Conservation (phyloP, 2,113 vertebrate species). For the Gadus macrocephalus region DNA sequence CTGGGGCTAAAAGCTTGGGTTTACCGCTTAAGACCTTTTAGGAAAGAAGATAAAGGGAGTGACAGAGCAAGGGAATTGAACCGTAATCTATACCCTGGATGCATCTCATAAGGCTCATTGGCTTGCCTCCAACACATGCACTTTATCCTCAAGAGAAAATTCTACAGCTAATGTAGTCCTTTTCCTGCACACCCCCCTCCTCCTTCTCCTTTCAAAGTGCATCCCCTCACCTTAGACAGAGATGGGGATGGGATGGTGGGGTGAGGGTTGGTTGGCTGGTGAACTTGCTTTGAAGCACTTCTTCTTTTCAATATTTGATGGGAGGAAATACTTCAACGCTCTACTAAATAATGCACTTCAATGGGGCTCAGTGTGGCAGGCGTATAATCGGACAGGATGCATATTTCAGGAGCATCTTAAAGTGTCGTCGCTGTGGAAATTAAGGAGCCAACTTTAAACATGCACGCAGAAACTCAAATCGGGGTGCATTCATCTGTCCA, state of each 20-base stretch:
- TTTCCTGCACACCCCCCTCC: no score
- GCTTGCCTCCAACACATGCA: no score
- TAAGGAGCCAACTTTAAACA: constrained; percentile 17
- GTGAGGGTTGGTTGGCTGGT: constrained; percentile 34
- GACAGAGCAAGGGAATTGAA: no score
- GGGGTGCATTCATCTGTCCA: no score
- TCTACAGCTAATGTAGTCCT: no score
- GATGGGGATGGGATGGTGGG: constrained; percentile 4
- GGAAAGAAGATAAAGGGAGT: no score
- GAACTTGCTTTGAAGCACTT: constrained; percentile 33
- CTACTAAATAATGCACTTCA: constrained; percentile 61
- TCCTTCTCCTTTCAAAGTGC: no score
- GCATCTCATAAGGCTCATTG: no score
- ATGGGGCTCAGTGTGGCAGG: constrained; percentile 10
- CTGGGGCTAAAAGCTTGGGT: no score
- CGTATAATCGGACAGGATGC: constrained; percentile 24
- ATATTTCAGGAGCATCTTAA: constrained; percentile 11
- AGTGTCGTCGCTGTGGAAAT: neutral
- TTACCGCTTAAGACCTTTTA: no score
- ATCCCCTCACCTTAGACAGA: constrained; percentile 6
- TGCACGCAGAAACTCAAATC: neutral
- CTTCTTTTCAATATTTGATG: constrained; percentile 60
- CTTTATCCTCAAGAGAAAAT: no score
- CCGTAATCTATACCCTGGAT: no score
- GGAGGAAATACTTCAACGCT: constrained; percentile 56